Percentiles rank a stretch among this genome's conserved stretches.
Evolutionary conservation across 2,797 vertebrate species (phyloP).

Genomic region (Gila robusta): DNA sequence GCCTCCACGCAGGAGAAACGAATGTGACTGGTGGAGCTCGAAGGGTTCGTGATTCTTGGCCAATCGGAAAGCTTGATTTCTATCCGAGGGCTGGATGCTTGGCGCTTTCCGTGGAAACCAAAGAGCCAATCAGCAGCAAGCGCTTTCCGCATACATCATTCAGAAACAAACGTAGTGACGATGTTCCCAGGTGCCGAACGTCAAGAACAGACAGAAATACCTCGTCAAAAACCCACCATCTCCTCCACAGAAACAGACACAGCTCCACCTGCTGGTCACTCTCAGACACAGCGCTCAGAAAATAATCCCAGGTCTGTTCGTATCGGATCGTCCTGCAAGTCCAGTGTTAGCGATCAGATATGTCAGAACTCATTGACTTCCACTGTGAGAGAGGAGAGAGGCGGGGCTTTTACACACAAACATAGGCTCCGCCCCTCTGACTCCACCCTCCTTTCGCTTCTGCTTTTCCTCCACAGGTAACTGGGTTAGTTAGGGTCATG

Average conservation of each 20-base stretch:
- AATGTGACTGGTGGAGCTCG: background rate
- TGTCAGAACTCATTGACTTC: background rate
- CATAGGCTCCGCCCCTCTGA: slow-evolving; percentile 44
- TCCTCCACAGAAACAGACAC: background rate
- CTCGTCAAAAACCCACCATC: background rate
- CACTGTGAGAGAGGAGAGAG: background rate
- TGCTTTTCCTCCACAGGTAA: slow-evolving; percentile 61
- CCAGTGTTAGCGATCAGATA: background rate
- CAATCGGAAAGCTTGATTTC: slow-evolving; percentile 24
- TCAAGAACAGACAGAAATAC: background rate
- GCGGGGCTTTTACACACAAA: background rate
- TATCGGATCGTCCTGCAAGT: background rate
- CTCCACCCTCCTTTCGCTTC: slow-evolving; percentile 50
- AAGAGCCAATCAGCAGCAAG: slow-evolving; percentile 8
- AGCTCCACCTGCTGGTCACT: slow-evolving; percentile 3
- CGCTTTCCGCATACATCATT: background rate
- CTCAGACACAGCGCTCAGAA: background rate
- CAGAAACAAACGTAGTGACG: slow-evolving; percentile 12
- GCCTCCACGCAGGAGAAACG: background rate
- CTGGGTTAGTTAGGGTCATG: background rate
- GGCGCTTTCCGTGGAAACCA: background rate
- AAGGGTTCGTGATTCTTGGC: slow-evolving; percentile 59
- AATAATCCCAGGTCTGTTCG: background rate
- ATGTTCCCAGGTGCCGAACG: no score
- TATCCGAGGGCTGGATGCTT: background rate